These are phyloP conservation scores for Mormyrus proboscirostris DNA, from an alignment of 2,797 vertebrate genomes.

Conservation along the genomic window DNA sequence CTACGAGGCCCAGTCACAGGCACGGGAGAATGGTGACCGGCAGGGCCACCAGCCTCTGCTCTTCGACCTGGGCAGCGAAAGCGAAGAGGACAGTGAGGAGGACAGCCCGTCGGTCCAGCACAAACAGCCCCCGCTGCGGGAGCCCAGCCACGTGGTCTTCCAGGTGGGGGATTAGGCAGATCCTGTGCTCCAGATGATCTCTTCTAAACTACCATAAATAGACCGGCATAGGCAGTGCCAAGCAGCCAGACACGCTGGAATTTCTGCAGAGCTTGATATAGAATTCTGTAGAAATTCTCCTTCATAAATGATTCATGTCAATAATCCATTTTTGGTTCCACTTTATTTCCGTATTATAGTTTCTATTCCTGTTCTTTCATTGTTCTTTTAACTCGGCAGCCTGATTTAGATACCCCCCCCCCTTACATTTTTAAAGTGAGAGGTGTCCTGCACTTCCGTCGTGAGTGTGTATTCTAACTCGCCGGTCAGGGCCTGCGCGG, in stretches of 20 bases:
- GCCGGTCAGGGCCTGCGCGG: slow-evolving; percentile 35
- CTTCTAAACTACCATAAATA: background rate
- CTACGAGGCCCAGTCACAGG: slow-evolving; percentile 62
- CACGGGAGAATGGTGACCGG: slow-evolving; percentile 39
- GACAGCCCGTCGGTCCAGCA: slow-evolving; percentile 27
- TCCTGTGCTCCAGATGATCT: background rate
- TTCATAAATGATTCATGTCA: background rate
- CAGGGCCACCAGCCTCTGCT: slow-evolving; percentile 55
- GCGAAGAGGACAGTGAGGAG: slow-evolving; percentile 43
- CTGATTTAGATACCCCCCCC: background rate
- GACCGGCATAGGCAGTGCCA: background rate
- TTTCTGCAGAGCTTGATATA: background rate
- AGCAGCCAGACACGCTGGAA: background rate
- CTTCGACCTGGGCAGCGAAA: slow-evolving; percentile 70
- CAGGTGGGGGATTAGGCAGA: slow-evolving; percentile 45
- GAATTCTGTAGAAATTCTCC: background rate
- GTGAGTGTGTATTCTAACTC: background rate
- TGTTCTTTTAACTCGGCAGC: background rate
- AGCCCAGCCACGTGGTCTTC: slow-evolving; percentile 43
- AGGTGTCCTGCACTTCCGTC: background rate
- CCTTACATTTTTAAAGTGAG: background rate
- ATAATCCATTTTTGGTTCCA: background rate
- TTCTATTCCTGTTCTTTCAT: background rate
- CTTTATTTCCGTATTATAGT: background rate
- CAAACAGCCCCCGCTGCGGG: slow-evolving; percentile 35